phyloP scores from a whole-genome alignment of 2,888 invertebrate genomes.

The Andrena flavipes region DNA sequence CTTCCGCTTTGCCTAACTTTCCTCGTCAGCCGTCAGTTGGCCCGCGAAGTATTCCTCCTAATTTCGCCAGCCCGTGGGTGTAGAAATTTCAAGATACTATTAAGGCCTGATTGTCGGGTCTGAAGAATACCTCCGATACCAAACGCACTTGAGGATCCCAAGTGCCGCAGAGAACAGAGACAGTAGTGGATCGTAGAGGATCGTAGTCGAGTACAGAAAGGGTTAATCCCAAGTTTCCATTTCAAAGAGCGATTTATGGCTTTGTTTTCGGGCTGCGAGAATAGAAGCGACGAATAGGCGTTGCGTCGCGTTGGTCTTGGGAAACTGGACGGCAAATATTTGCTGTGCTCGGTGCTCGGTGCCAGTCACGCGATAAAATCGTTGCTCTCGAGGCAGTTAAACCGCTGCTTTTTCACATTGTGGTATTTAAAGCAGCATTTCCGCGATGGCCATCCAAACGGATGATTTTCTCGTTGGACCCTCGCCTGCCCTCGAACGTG shows the following conservation, averaged over 20 bases:
- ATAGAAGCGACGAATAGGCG: slow-evolving; percentile 19
- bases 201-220: too few relatives aligned
- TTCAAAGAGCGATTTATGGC: slow-evolving; percentile 7
- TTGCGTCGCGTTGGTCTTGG: neutral
- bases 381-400: slow-evolving; percentile 17
- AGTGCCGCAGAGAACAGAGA: too few relatives aligned
- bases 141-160: too few relatives aligned
- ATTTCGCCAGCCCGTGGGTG: too few relatives aligned
- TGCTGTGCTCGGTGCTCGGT: slow-evolving; percentile 5
- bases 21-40: too few relatives aligned
- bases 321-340: slow-evolving; percentile 57
- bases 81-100: too few relatives aligned
- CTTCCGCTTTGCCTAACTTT: too few relatives aligned
- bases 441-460: slow-evolving; percentile 8
- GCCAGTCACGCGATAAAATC: slow-evolving; percentile 56
- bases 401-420: slow-evolving; percentile 27
- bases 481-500: neutral
- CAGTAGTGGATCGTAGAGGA: too few relatives aligned
- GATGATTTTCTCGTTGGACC: slow-evolving; percentile 5
- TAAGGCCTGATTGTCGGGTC: too few relatives aligned
- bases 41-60: too few relatives aligned
- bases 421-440: slow-evolving; percentile 32
- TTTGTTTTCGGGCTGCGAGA: slow-evolving; percentile 18
- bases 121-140: too few relatives aligned
- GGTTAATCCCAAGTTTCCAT: too few relatives aligned